Percentiles rank a stretch among this genome's conserved stretches.
Conservation (phyloP, 2,888 invertebrate genomes). For the Drosophila merina region DNA sequence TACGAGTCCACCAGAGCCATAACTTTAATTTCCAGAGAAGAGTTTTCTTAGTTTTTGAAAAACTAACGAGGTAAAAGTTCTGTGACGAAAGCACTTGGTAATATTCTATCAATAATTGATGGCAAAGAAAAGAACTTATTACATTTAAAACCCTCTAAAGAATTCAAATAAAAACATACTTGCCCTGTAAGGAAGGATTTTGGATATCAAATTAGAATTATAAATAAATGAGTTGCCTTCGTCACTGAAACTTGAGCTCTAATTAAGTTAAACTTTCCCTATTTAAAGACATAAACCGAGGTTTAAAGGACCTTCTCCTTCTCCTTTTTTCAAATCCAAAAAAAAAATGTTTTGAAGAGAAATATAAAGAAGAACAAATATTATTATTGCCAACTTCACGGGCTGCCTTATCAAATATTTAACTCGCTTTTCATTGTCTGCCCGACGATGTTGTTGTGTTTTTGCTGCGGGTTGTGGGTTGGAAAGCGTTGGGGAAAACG, state of each 20-base stretch:
- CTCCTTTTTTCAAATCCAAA: conserved; percentile 6
- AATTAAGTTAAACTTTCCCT: too few relatives aligned
- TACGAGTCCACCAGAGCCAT: neutral
- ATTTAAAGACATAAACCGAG: too few relatives aligned
- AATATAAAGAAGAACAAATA: conserved; percentile 33
- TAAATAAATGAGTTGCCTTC: too few relatives aligned
- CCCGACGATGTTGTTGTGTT: conserved; percentile 2
- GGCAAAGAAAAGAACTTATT: too few relatives aligned
- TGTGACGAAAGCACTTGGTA: neutral
- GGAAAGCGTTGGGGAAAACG: too few relatives aligned
- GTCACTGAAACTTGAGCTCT: too few relatives aligned
- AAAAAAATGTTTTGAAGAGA: conserved; percentile 28
- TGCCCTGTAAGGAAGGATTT: too few relatives aligned
- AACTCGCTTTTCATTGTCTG: conserved; percentile 72
- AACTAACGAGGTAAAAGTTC: neutral
- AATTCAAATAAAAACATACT: too few relatives aligned
- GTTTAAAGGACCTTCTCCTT: too few relatives aligned
- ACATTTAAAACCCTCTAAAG: too few relatives aligned
- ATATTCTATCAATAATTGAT: neutral
- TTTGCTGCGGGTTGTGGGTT: conserved; percentile 22
- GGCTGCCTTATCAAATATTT: conserved; percentile 71
- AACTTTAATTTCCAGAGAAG: neutral
- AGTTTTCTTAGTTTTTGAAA: neutral
- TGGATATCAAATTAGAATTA: too few relatives aligned
- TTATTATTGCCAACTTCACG: conserved; percentile 49